Base-by-base conservation (phyloP, 2,113 vertebrate genomes). In the Antigone vipio region DNA sequence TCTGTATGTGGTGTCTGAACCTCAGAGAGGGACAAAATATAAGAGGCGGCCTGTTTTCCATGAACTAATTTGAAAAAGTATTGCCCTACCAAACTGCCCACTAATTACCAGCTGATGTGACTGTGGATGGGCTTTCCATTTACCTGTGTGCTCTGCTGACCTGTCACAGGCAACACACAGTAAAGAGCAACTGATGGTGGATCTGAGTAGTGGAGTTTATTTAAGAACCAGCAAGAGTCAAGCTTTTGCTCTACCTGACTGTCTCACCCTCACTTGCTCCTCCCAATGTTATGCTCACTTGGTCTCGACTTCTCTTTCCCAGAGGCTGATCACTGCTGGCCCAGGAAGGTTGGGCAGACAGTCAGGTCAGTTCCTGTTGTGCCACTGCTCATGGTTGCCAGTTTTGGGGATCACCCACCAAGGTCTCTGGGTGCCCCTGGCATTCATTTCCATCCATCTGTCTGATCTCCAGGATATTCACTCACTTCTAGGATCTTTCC, bases 241-340 rank as follows among this genome's bases (percentile, higher is more conserved):
- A 53, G 45, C 17, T 60, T 95, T 71, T 75, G 8, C 21, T 23
- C 40, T 85, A 12, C 40, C 16, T 64, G 38, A 35, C 23, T 71
- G 8, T 35, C 10, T 85, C 40, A 56, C 14, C 20, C 15, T 29
- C 14, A 24, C 17, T 71, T 10, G 1, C 17, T 75, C 7, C 20
- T 4, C 10, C 3, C 35, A 82, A 9, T 0, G 0, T 30, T 60
- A 21, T 0, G 0, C 6, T 60, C 8, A 40, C 9, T 42, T 26
- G 20, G 15, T 64, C 44, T 58, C 0, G 1, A 32, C 8, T 71
- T 80, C 24, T 7, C 9, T 68, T 73, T 30, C 9, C 35, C 0
- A 0, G 19, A 23, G 10, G 5, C 13, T 3, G 2, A 35, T 34
- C 11, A 1, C 26, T 68, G 38, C 11, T 72, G 8, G 76, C 29